These are phyloP conservation scores for Scaptomyza montana DNA, from an alignment of 1,140 invertebrate species.

Conservation along the genomic window DNA sequence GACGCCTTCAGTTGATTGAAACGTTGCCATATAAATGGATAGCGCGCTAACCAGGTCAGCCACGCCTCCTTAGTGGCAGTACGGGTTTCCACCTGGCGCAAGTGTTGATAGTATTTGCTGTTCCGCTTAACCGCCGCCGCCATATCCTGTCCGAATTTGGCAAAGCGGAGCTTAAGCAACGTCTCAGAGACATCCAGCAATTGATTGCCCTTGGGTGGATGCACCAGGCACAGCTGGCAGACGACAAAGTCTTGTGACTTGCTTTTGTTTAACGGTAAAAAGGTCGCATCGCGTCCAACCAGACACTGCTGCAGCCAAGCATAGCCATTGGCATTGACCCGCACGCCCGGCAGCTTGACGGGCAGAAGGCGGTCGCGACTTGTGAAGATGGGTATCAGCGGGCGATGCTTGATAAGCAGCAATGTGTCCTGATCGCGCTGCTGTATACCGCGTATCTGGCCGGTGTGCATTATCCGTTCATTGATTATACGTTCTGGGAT, in stretches of 20 bases:
- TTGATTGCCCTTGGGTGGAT: constrained; percentile 71
- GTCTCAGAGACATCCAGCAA: constrained; percentile 76
- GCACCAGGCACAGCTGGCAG: constrained; percentile 75
- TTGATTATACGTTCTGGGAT: constrained; percentile 77
- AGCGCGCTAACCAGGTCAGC: constrained; percentile 61
- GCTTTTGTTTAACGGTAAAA: constrained; percentile 72
- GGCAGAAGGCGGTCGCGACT: constrained; percentile 63
- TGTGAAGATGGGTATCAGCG: constrained; percentile 70
- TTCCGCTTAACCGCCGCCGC: constrained; percentile 63
- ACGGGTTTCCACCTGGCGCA: constrained; percentile 63
- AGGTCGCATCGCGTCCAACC: constrained; percentile 74
- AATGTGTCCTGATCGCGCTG: constrained; percentile 72
- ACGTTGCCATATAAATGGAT: constrained; percentile 72
- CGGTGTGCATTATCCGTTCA: constrained; percentile 78
- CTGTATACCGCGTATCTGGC: constrained; percentile 66
- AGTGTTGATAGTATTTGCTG: constrained; percentile 73
- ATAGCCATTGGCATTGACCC: constrained; percentile 73
- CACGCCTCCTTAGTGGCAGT: constrained; percentile 67
- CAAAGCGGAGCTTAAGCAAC: constrained; percentile 71
- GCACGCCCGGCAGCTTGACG: constrained; percentile 71
- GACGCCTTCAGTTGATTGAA: constrained; percentile 65
- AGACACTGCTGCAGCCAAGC: constrained; percentile 78
- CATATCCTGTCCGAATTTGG: constrained; percentile 63
- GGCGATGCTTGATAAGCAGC: constrained; percentile 71
- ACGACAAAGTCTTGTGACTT: constrained; percentile 65